Evolutionary conservation across 2,888 invertebrate species (phyloP), one percentile per base, ranked within the genome.

Genomic region (Dendrolimus houi): DNA sequence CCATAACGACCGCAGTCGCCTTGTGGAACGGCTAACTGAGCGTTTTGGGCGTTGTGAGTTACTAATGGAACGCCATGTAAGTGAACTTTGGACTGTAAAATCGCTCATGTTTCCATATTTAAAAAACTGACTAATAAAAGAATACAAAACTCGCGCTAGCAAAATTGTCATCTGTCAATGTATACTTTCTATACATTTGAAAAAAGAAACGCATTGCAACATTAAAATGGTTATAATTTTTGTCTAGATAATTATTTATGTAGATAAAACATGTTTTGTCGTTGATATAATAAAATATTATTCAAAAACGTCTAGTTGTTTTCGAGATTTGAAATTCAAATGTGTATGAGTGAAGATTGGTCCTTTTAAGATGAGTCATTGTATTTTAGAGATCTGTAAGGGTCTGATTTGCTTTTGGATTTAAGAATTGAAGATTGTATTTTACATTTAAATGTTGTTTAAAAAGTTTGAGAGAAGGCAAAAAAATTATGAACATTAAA

Each of bases 121-220:
- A 29, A 29, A 29, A 29, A 29, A 29, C 29, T 29, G 29, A 29
- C 29, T 29, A 29, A 3, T 29, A 29, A 29, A 29, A 29, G 6
- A 29, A 29, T 29, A 0, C 6, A 29, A 29, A 29, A 29, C 29
- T 29, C 29, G 29, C 29, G 29, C 29, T 6, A 29, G n/a, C 3
- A 29, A 29, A 29, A 29, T 29, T 29, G 29, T 29, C 29, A 6
- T 29, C 17, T 29, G 29, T 29, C 29, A 29, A 29, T 29, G 3
- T 29, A 6, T 29, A 29, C 29, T 29, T 29, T 29, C 6, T 29
- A 3, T 29, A 29, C 29, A 29, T 29, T 29, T 29, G 29, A 29
- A 29, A 14, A 54, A 47, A 53, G 47, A 29, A 54, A 59, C 54
- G 54, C 13, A 40, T 55, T 55, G 13, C 54, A 29, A 41, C 17